Conservation (phyloP, 64 coral and sea anemone species). For the Exaiptasia diaphana region DNA sequence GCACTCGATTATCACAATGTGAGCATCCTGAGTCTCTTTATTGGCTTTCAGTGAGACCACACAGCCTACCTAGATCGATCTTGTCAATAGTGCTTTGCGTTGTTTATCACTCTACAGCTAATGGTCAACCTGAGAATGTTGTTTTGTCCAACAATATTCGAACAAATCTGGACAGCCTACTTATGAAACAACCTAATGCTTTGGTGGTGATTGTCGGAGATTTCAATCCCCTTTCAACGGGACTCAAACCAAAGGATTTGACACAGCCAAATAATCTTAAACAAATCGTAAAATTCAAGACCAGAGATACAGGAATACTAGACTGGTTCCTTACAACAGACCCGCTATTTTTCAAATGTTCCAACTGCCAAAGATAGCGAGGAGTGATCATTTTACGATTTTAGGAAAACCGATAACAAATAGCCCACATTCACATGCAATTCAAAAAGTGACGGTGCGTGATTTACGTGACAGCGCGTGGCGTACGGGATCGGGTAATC, state of each 20-base stretch:
- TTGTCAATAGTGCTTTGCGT: slow-evolving; percentile 16
- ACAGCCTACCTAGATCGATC: no score
- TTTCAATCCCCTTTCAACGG: slow-evolving; percentile 28
- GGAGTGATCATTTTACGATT: not conserved
- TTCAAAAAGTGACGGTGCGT: not conserved
- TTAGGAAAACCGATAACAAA: not conserved
- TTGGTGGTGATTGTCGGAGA: slow-evolving; percentile 27
- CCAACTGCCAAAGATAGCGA: not conserved
- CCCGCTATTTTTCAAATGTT: slow-evolving; percentile 4
- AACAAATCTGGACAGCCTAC: not conserved
- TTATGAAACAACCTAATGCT: slow-evolving; percentile 15
- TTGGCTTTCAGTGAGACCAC: no score
- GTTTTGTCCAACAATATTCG: slow-evolving; percentile 18
- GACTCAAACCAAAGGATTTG: slow-evolving; percentile 4
- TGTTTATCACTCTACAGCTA: slow-evolving; percentile 33
- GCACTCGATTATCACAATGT: no score
- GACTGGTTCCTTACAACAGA: slow-evolving; percentile 29
- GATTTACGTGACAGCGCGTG: slow-evolving; percentile 34
- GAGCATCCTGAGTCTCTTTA: no score
- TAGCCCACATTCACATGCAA: not conserved
- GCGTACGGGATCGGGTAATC: no score
- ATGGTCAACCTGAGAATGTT: slow-evolving; percentile 29
- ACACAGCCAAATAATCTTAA: not conserved
- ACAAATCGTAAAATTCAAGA: not conserved
- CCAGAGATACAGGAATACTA: slow-evolving; percentile 14